Evolutionary conservation across 2,888 invertebrate species (phyloP).

Genomic region (Beris chalybata): DNA sequence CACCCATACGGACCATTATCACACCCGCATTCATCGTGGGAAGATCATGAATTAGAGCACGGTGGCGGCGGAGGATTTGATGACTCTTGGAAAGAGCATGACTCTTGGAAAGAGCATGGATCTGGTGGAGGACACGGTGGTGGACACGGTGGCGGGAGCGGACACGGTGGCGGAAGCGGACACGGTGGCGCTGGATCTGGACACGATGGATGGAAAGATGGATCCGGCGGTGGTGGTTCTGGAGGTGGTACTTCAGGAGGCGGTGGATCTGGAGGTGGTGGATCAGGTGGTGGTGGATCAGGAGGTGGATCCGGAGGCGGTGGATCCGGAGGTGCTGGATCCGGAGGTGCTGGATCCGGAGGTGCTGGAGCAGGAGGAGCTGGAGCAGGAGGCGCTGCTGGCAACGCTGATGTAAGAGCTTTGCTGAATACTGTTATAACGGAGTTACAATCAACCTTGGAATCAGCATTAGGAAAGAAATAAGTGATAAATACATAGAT

Average conservation of each 20-base stretch:
- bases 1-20: neutral
- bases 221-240: neutral
- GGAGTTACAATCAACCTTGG: neutral
- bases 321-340: neutral
- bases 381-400: neutral
- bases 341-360: neutral
- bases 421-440: neutral
- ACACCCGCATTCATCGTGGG: too few species aligned
- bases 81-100: too few species aligned
- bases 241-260: neutral
- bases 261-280: neutral
- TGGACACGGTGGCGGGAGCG: neutral
- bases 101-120: neutral
- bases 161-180: neutral
- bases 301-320: neutral
- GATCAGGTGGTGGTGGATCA: conserved; percentile 1
- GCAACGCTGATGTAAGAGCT: neutral
- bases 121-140: neutral
- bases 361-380: neutral
- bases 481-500: too few species aligned
- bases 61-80: neutral
- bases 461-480: too few species aligned
- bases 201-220: neutral
- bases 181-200: neutral
- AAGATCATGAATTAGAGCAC: too few species aligned